Base-by-base conservation (phyloP, 2,113 vertebrate species). In the Urocynchramus pylzowi region DNA sequence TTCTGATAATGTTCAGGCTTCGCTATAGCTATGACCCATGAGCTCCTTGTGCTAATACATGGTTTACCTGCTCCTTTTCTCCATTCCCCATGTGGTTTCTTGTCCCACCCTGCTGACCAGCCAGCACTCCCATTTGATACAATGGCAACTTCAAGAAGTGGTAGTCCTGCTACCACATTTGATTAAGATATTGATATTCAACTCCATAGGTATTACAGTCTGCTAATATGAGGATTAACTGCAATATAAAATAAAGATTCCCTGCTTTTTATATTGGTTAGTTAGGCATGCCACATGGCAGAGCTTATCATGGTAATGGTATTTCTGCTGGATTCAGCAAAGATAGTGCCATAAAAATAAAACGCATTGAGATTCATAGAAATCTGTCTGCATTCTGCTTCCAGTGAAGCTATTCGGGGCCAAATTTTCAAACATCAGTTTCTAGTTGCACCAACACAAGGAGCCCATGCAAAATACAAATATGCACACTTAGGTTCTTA, bases 391-490 rank as follows among this genome's bases (percentile, higher is more conserved):
- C 81, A 33, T 93, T 94, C 80, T 90, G 88, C 71, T 96, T 94
- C 61, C 56, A 95, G 52, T 60, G 76, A 96, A 93, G 56, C 11
- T 81, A 37, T 65, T 64, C 0, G 0, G 88, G 92, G 90, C 83
- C 85, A 94, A 81, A 94, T 96, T 96, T 96, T 90, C 85, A 90
- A 93, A 96, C 93, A 93, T 81, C 92, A 92, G 68, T 68, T 89
- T 92, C 61, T 74, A 84, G 90, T 96, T 92, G 88, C 76, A 93
- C 76, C 95, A 97, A 95, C 93, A 93, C 0, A 5, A 67, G 33
- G 30, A 95, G 73, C 49, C 83, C 73, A 18, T 68, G 68, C 44
- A 56, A 95, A 94, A 94, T 74, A 93, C 60, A 91, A 91, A 86
- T 59, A 70, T 3, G 4, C 0, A 16, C 54, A 10, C 6, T 69